phyloP scores from a whole-genome alignment of 2,113 vertebrate genomes.

The Nanger granti region DNA sequence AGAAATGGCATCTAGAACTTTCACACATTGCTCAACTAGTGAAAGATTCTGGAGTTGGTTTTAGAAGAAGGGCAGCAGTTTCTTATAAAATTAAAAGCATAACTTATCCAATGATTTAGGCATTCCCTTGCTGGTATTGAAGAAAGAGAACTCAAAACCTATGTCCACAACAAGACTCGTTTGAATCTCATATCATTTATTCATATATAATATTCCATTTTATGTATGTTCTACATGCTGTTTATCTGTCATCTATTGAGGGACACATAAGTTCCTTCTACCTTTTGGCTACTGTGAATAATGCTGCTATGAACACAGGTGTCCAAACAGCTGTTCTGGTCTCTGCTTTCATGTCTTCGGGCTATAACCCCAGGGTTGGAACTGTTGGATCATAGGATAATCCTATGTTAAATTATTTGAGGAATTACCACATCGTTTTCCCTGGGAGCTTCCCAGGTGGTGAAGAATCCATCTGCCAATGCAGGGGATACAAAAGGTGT shows the following conservation, averaged over 20 bases:
- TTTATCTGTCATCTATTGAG: accelerated
- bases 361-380: accelerated
- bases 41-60: background rate
- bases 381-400: background rate
- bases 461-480: background rate
- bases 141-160: background rate
- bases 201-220: background rate
- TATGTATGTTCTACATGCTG: accelerated
- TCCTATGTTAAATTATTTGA: background rate
- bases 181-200: background rate
- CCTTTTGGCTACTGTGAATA: no score
- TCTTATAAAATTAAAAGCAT: background rate
- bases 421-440: background rate
- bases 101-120: background rate
- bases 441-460: background rate
- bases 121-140: background rate
- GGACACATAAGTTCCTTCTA: no score
- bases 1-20: background rate
- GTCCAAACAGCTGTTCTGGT: background rate
- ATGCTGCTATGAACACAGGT: background rate
- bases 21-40: background rate
- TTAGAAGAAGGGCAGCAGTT: background rate
- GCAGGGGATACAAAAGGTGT: background rate
- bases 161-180: background rate
- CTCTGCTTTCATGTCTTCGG: background rate